Evolutionary conservation across 2,113 vertebrate species (phyloP), one percentile per base, ranked within the genome.

Genomic region (Ptilorrhoa leucosticta): DNA sequence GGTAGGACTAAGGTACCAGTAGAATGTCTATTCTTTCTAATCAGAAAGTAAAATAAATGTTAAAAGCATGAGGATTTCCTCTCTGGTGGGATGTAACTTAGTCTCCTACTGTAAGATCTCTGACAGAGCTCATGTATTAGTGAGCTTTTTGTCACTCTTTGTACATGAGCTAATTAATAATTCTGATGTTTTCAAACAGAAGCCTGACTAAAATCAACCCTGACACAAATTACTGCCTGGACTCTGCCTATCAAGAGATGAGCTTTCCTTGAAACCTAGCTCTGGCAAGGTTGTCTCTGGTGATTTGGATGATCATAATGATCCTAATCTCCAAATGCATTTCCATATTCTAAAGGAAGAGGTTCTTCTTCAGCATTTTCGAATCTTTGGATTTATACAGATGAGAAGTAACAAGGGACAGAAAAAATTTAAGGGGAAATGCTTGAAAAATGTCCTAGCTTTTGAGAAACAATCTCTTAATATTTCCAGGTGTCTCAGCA

Each of bases 401-500:
- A 20, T 79, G 28, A 72, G 57, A 50, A 28, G 17, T 47, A 54
- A 27, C 17, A 50, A 65, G 3, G 19, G 22, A 24, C 18, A 48
- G 33, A 72, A 87, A 44, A n/a, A 84, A 75, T 61, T 30, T 0
- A 57, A 65, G 42, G 24, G 24, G 21, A 72, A 73, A 73, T 2
- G 3, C 61, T 71, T 48, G 33, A 56, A 83, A 70, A 87, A 65
- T 22, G 5, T 27, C 31, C 14, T 58, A 7, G 44, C 20, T 88
- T 76, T 81, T 71, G 64, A 73, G 56, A 81, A 94, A 64, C 28
- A 44, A 21, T 44, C 45, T 72, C 24, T 68, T 45, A 31, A 1
- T 57, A 21, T 75, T 94, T 84, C 44, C 57, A 91, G 33, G 57
- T 85, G 65, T 48, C 58, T 91, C 84, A 61, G 40, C 47, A 79